These are phyloP conservation scores for Daktulosphaira vitifoliae DNA, from an alignment of 1,140 invertebrate species.

Conservation along the genomic window DNA sequence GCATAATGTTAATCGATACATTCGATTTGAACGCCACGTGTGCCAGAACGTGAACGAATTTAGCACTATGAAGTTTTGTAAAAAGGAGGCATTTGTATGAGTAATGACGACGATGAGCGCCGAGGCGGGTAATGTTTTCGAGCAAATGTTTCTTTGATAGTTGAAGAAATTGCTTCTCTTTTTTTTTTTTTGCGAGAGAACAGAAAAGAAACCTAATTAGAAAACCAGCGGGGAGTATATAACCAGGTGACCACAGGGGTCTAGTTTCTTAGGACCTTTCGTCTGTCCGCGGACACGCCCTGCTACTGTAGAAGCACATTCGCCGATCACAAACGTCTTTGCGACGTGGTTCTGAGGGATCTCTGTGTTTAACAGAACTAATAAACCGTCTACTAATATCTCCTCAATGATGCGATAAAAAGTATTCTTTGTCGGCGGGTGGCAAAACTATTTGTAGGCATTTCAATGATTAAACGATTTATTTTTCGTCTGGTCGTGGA, in stretches of 20 bases:
- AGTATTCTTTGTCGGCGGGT: conserved; percentile 26
- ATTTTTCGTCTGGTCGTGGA: background rate
- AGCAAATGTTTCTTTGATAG: background rate
- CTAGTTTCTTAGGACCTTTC: conserved; percentile 5
- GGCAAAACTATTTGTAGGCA: conserved; percentile 24
- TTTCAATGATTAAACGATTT: conserved; percentile 16
- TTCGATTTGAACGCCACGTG: no score
- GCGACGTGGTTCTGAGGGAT: background rate
- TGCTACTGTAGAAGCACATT: conserved; percentile 22
- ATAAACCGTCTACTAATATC: conserved; percentile 26
- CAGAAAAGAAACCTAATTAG: conserved; percentile 22
- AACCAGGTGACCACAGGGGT: conserved; percentile 25
- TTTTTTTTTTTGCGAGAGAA: background rate
- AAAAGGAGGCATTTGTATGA: conserved; percentile 8
- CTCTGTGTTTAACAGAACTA: conserved; percentile 30
- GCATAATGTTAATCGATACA: background rate
- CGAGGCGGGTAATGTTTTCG: background rate
- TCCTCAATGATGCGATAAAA: background rate
- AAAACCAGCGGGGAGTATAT: conserved; percentile 11
- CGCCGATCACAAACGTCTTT: background rate
- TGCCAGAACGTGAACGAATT: background rate
- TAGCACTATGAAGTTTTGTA: background rate
- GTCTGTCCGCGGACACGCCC: conserved; percentile 29
- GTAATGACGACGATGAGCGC: background rate
- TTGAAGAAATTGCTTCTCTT: conserved; percentile 14